Evolutionary conservation across 2,888 invertebrate species (phyloP).

Genomic region (Eilema caniola): DNA sequence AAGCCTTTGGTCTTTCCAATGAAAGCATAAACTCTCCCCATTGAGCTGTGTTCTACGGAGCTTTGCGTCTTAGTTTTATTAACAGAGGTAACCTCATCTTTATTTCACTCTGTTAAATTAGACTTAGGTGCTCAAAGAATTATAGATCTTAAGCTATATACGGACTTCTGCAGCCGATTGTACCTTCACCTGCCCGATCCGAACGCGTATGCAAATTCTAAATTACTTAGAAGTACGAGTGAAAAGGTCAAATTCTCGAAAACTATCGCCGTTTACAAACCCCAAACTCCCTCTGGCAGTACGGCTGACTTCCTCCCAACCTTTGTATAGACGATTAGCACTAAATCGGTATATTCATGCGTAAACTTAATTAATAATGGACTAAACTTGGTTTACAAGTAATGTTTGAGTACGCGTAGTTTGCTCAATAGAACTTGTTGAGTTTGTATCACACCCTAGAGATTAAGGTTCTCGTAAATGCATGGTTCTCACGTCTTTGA

Average conservation of each 20-base stretch:
- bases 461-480: neutral
- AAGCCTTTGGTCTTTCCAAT: no score
- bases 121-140: no score
- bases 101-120: no score
- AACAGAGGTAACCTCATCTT: no score
- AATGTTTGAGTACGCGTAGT: constrained; percentile 3
- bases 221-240: neutral
- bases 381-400: constrained; percentile 12
- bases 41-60: no score
- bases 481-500: neutral
- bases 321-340: neutral
- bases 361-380: constrained; percentile 14
- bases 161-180: no score
- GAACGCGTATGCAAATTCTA: neutral
- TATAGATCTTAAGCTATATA: no score
- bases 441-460: constrained; percentile 1
- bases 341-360: neutral
- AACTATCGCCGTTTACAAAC: neutral
- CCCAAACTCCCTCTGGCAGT: no score
- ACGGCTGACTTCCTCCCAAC: neutral
- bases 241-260: neutral
- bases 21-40: no score
- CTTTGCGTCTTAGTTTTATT: no score
- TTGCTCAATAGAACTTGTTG: constrained; percentile 16
- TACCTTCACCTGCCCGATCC: neutral